phyloP scores from a whole-genome alignment of 1,140 invertebrate species.

The Drepana arcuata region DNA sequence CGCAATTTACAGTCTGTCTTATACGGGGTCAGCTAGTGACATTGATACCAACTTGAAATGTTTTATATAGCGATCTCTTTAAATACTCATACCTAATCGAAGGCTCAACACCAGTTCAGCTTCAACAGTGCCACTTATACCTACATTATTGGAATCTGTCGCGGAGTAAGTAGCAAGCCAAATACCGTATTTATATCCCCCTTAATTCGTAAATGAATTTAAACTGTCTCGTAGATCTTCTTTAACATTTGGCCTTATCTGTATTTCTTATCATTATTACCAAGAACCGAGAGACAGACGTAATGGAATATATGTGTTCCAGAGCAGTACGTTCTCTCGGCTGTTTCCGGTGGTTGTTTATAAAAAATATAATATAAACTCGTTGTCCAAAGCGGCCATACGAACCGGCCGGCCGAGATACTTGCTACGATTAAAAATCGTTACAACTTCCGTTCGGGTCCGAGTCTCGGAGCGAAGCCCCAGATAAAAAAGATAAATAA shows the following conservation, averaged over 20 bases:
- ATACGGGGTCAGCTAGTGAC: constrained; percentile 30
- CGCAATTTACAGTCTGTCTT: constrained; percentile 35
- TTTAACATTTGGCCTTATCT: constrained; percentile 36
- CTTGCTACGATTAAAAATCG: constrained; percentile 68
- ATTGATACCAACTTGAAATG: constrained; percentile 22
- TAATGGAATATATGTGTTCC: constrained; percentile 67
- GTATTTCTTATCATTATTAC: constrained; percentile 46
- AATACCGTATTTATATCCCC: too few relatives aligned
- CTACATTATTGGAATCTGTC: too few relatives aligned
- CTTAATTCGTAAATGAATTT: constrained; percentile 4
- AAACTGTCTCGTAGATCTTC: constrained; percentile 15
- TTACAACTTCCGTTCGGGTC: constrained; percentile 67
- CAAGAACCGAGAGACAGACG: constrained; percentile 41
- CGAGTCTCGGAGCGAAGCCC: constrained; percentile 45
- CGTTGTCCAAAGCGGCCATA: constrained; percentile 40
- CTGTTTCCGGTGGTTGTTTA: constrained; percentile 65
- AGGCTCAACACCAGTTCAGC: too few relatives aligned
- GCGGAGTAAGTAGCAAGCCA: too few relatives aligned
- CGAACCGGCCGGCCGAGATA: constrained; percentile 56
- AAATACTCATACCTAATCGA: too few relatives aligned
- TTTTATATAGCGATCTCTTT: too few relatives aligned
- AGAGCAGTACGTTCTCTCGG: constrained; percentile 41
- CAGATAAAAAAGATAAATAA: constrained; percentile 68
- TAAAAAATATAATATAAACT: constrained; percentile 55
- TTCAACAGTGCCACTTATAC: too few relatives aligned